Conservation (phyloP, 2,888 invertebrate species). For the Caenorhabditis auriculariae region DNA sequence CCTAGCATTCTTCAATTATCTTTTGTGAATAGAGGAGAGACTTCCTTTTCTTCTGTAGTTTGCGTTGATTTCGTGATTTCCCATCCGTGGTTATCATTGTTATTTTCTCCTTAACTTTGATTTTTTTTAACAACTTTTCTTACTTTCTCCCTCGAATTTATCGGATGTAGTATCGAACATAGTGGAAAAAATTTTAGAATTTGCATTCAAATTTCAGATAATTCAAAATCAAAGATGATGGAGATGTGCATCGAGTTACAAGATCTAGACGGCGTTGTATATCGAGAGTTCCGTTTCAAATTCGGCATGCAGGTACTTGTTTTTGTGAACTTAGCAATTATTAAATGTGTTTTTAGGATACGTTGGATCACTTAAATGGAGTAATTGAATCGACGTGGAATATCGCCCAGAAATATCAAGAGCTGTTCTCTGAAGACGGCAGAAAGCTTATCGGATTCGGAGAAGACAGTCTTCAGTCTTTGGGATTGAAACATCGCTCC, state of each 20-base stretch:
- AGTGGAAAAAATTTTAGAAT: background rate
- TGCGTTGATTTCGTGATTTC: conserved; percentile 4
- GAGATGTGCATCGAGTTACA: conserved; percentile 5
- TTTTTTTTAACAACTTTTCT: background rate
- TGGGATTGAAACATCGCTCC: conserved; percentile 8
- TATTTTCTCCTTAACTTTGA: conserved; percentile 1
- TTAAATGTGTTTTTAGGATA: conserved; percentile 10
- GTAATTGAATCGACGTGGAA: conserved; percentile 4
- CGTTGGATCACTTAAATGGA: conserved; percentile 7
- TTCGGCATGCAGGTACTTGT: conserved; percentile 8
- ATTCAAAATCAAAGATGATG: conserved; percentile 7
- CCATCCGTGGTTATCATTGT: conserved; percentile 4
- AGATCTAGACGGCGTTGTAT: conserved; percentile 7
- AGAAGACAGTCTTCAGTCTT: conserved; percentile 9
- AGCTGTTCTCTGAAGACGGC: conserved; percentile 6
- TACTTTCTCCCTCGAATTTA: background rate
- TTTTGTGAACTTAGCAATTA: conserved; percentile 8
- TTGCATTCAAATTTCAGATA: conserved; percentile 1
- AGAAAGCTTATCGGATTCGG: conserved; percentile 6
- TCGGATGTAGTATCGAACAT: background rate
- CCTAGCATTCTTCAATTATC: background rate
- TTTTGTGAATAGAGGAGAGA: conserved; percentile 3
- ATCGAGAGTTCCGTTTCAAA: conserved; percentile 3
- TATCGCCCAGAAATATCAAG: conserved; percentile 1
- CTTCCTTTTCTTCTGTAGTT: conserved; percentile 3